Conservation (phyloP, 92 coral and sea anemone genomes). For the Micromussa lordhowensis region DNA sequence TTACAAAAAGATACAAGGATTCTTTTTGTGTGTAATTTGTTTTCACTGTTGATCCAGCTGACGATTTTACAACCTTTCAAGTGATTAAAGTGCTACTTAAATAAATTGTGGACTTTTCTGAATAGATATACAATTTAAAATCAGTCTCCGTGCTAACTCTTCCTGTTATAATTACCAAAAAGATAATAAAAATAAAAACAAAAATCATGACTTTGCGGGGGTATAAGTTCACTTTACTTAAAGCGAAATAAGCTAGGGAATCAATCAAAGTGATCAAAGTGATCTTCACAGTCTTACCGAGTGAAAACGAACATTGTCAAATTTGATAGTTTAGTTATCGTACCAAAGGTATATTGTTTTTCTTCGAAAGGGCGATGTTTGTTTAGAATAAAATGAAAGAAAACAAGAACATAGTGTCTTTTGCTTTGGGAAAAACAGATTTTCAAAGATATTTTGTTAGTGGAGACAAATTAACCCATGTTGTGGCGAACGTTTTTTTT, state of each 20-base stretch:
- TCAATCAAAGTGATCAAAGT: too few species aligned
- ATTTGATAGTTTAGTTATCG: background rate
- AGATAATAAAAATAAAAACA: background rate
- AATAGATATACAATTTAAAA: background rate
- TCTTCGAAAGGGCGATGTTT: background rate
- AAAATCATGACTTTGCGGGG: background rate
- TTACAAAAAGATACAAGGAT: background rate
- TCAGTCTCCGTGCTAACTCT: background rate
- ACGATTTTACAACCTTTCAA: background rate
- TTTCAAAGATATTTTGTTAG: background rate
- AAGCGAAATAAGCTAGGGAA: background rate
- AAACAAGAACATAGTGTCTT: background rate
- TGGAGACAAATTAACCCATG: background rate
- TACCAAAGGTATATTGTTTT: background rate
- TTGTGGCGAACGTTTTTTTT: background rate
- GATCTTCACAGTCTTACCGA: background rate
- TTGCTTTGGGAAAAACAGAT: background rate
- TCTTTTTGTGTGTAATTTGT: background rate
- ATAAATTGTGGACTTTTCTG: background rate
- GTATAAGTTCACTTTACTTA: background rate
- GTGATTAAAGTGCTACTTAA: background rate
- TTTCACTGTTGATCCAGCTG: background rate
- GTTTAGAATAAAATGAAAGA: background rate
- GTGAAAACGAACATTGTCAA: background rate
- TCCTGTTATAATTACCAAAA: slow-evolving; percentile 1